These are phyloP conservation scores for Globia sparganii DNA, from an alignment of 2,888 invertebrate genomes.

Conservation along the genomic window DNA sequence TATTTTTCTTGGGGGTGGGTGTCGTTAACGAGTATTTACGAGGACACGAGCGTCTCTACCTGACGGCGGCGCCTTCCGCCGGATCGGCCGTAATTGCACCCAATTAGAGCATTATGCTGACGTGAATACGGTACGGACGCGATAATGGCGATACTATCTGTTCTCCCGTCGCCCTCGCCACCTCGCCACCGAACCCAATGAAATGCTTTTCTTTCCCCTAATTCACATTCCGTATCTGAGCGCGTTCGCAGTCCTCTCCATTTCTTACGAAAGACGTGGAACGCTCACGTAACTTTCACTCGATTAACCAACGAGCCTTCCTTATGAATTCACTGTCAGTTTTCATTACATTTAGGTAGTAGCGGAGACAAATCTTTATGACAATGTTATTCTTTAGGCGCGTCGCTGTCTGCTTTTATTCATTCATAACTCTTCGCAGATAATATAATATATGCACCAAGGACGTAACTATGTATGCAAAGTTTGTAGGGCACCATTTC, in stretches of 20 bases:
- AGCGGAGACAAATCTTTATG: constrained; percentile 77
- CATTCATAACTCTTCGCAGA: constrained; percentile 72
- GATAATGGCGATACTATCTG: constrained; percentile 89
- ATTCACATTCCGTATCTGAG: constrained; percentile 85
- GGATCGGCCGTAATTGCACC: constrained; percentile 88
- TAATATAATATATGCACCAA: constrained; percentile 63
- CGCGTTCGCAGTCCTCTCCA: constrained; percentile 81
- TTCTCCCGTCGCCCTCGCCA: constrained; percentile 71
- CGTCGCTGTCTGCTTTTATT: constrained; percentile 69
- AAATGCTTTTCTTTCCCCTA: constrained; percentile 82
- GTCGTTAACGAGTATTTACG: constrained; percentile 90
- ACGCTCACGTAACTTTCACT: constrained; percentile 86
- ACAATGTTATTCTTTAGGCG: constrained; percentile 74
- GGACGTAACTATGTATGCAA: constrained; percentile 45
- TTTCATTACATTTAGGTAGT: constrained; percentile 78
- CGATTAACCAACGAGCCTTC: constrained; percentile 85
- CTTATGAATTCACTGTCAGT: constrained; percentile 82
- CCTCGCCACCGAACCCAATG: constrained; percentile 77
- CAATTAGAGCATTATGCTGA: constrained; percentile 90
- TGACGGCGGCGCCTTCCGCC: constrained; percentile 86
- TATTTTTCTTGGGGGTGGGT: constrained; percentile 86
- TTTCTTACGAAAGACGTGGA: constrained; percentile 84
- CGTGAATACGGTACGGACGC: constrained; percentile 88
- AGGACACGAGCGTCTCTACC: constrained; percentile 86
- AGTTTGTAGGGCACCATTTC: constrained; percentile 37